Base-by-base conservation (phyloP, 2,888 invertebrate genomes). In the Phalera bucephala region DNA sequence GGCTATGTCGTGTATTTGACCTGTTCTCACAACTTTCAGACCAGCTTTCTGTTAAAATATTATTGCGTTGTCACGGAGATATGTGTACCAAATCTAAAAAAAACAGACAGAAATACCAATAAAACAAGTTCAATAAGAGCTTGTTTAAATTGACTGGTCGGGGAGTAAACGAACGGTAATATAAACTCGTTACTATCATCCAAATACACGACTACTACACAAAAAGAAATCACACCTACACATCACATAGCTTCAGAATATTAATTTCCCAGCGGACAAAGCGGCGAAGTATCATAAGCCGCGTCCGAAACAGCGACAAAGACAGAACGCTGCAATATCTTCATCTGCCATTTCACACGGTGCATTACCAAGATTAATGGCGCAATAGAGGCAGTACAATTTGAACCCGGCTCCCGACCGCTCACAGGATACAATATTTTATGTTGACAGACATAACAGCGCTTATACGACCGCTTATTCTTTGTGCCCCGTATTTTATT, bases 401-500 rank as follows among this genome's bases (percentile, higher is more conserved):
- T 84, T 78, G 83, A 82, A 73, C 82, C 73, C 69, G 68, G 70
- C 74, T 80, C 70, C 72, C 79, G 78, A 65, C 68, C 70, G 29
- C 69, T 67, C 72, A 73, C 86, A 88, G 88, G 88, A 88, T 88
- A 85, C 85, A 83, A 89, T 88, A 88, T 88, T 87, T 88, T 84
- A 89, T 74, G 85, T 85, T 87, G 89, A 88, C 88, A 88, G 89
- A 87, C 86, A 81, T 86, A 86, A 87, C 86, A 87, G 78, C 84
- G 81, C 83, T 87, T 88, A 88, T 83, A 83, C 85, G 81, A 87
- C 73, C 88, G 82, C 84, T 89, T 87, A 88, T 88, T 88, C 88
- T 88, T 89, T 86, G 87, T 85, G 86, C 80, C 82, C 80, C 87
- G 86, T 89, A 88, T 88, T 88, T 89, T 89, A 88, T 88, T 86